phyloP scores from a whole-genome alignment of 2,797 vertebrate species.

The Catamblyrhynchus diadema region DNA sequence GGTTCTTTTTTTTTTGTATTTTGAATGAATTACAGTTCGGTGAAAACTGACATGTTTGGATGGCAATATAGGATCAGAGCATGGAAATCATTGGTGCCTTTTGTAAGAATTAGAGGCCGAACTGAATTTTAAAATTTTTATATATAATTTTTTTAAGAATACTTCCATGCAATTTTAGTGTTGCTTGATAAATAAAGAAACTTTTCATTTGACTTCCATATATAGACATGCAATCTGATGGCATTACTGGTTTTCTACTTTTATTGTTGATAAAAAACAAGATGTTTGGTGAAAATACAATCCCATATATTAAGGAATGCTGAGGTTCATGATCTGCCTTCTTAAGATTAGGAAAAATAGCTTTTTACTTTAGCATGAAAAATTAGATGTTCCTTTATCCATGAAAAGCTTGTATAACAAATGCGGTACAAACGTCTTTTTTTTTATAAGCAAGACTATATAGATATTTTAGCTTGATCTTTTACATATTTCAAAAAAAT shows the following conservation, averaged over 20 bases:
- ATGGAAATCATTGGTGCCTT: background rate
- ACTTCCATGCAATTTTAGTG: background rate
- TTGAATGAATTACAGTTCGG: background rate
- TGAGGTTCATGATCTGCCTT: background rate
- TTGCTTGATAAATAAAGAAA: background rate
- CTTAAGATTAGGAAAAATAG: background rate
- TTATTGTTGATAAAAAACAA: background rate
- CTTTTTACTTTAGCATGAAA: background rate
- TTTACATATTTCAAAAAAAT: background rate
- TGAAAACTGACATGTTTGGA: background rate
- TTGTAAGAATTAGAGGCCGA: background rate
- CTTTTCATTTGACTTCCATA: background rate
- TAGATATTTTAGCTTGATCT: background rate
- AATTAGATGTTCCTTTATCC: background rate
- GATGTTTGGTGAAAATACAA: background rate
- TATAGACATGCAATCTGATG: background rate
- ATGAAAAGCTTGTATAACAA: background rate
- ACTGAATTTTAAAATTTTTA: background rate
- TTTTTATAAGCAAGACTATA: background rate
- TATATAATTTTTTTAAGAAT: background rate
- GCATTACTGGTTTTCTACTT: fast-evolving
- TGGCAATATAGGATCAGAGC: background rate
- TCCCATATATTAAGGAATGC: background rate
- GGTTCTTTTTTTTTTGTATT: background rate
- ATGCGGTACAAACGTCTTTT: background rate